Evolutionary conservation across 2,888 invertebrate genomes (phyloP).

Genomic region (Drosophila meridiana): DNA sequence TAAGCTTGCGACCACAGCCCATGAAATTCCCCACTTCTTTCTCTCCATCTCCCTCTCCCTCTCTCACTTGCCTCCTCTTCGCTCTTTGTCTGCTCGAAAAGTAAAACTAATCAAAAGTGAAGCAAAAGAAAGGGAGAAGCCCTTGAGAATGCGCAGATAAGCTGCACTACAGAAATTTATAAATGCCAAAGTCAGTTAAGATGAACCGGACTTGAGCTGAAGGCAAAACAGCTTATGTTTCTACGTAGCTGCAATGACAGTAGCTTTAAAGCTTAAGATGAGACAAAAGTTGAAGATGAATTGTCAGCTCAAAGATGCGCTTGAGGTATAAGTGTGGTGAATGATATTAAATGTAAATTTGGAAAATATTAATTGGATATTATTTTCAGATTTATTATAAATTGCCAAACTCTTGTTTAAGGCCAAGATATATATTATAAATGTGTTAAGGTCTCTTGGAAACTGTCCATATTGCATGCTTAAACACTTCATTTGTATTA

Average conservation of each 20-base stretch:
- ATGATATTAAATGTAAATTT: not conserved
- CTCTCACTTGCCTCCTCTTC: not conserved
- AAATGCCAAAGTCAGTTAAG: slow-evolving; percentile 23
- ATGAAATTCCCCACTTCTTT: slow-evolving; percentile 4
- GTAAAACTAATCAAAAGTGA: slow-evolving; percentile 28
- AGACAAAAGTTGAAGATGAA: not conserved
- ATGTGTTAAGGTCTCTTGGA: too few relatives aligned
- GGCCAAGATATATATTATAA: too few relatives aligned
- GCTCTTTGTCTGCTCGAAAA: not conserved
- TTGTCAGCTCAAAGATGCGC: not conserved
- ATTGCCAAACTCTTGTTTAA: not conserved
- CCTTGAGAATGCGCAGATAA: slow-evolving; percentile 35
- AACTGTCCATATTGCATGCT: too few relatives aligned
- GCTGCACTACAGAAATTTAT: slow-evolving; percentile 7
- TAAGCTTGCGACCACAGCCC: slow-evolving; percentile 22
- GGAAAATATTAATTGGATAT: not conserved
- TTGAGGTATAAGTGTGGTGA: not conserved
- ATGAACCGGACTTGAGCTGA: slow-evolving; percentile 23
- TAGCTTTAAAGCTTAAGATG: slow-evolving; percentile 1
- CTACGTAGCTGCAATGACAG: slow-evolving; percentile 19
- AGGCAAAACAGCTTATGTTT: slow-evolving; percentile 10
- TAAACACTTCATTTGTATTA: too few relatives aligned
- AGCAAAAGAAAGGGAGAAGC: slow-evolving; percentile 31
- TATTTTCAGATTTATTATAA: not conserved
- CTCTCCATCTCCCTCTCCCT: not conserved